Conservation (phyloP, 2,888 invertebrate genomes). For the Calameuta filiformis region DNA sequence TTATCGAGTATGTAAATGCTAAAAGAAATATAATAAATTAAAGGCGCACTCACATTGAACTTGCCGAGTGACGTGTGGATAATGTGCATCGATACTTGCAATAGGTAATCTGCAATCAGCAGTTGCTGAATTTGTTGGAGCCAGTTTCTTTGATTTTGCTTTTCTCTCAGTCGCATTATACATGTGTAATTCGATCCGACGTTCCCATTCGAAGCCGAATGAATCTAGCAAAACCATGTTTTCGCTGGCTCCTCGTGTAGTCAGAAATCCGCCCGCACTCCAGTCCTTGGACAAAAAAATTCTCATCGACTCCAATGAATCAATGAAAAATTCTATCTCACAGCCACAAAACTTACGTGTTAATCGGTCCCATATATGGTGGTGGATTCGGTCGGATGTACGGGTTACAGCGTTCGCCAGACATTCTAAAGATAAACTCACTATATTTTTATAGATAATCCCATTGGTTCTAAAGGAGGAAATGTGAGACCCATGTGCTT, state of each 20-base stretch:
- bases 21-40: no score
- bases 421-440: constrained; percentile 45
- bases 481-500: not conserved
- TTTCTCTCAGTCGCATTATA: constrained; percentile 12
- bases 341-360: constrained; percentile 59
- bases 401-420: constrained; percentile 55
- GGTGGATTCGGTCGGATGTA: constrained; percentile 71
- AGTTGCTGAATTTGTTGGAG: constrained; percentile 33
- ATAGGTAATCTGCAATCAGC: no score
- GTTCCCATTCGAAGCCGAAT: constrained; percentile 12
- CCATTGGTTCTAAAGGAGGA: constrained; percentile 39
- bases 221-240: constrained; percentile 68
- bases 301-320: not conserved
- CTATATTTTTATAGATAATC: constrained; percentile 28
- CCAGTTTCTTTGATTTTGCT: constrained; percentile 51
- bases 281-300: constrained; percentile 39
- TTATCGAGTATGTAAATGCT: no score
- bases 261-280: constrained; percentile 69
- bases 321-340: not conserved
- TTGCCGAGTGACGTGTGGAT: no score
- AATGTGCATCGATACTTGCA: no score
- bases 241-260: constrained; percentile 67
- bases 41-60: no score
- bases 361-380: constrained; percentile 70
- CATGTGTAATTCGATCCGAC: constrained; percentile 12